Evolutionary conservation across 1,140 invertebrate species (phyloP).

Genomic region (Aphelinus atriplicis): DNA sequence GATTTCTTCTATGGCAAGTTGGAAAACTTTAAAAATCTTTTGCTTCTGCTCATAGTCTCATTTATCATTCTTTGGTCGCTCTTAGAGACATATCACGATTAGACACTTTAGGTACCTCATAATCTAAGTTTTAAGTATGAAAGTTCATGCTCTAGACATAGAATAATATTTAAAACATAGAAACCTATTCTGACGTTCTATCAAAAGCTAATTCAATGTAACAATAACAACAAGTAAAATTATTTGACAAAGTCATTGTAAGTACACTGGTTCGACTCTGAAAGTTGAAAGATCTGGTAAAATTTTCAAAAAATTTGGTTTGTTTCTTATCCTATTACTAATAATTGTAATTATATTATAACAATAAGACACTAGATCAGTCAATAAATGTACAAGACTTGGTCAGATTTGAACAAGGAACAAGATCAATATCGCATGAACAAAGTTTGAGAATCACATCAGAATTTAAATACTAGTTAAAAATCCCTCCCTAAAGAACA

Average conservation of each 20-base stretch:
- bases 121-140: conserved; percentile 41
- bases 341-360: conserved; percentile 34
- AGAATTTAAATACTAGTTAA: conserved; percentile 33
- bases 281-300: conserved; percentile 35
- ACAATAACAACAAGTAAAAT: conserved; percentile 41
- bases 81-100: conserved; percentile 42
- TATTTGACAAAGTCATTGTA: conserved; percentile 38
- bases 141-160: conserved; percentile 39
- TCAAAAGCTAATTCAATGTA: conserved; percentile 37
- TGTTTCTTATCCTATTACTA: conserved; percentile 41
- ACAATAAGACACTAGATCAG: conserved; percentile 51
- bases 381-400: conserved; percentile 43
- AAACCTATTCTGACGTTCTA: conserved; percentile 34
- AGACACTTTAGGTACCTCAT: conserved; percentile 37
- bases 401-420: conserved; percentile 40
- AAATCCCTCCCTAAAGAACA: not conserved
- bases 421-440: conserved; percentile 40
- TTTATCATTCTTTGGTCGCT: conserved; percentile 48
- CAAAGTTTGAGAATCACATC: conserved; percentile 38
- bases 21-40: conserved; percentile 35
- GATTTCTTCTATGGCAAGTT: conserved; percentile 36
- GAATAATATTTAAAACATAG: conserved; percentile 44
- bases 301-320: conserved; percentile 39
- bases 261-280: conserved; percentile 41
- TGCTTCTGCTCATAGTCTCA: conserved; percentile 40